Conservation (phyloP, 2,113 vertebrate species). For the Ameiurus melas region DNA sequence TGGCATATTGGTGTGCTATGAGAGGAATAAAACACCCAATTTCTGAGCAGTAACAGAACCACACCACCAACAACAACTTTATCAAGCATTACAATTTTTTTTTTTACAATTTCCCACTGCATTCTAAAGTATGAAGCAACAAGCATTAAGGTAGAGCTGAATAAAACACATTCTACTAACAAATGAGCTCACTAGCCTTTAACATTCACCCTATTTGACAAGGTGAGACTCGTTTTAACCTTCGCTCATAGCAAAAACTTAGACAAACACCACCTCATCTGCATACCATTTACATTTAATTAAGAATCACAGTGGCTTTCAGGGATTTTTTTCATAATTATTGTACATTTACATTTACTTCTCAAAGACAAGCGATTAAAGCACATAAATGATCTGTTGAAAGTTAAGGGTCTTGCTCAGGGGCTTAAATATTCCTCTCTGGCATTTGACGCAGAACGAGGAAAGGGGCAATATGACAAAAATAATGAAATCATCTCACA, state of each 20-base stretch:
- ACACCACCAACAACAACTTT: neutral
- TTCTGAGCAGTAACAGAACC: neutral
- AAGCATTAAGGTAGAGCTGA: neutral
- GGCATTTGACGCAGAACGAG: neutral
- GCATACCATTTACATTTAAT: neutral
- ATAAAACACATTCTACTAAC: neutral
- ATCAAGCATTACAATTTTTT: neutral
- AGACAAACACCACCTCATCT: neutral
- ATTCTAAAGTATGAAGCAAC: neutral
- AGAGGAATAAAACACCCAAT: neutral
- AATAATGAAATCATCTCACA: neutral
- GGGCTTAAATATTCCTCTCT: neutral
- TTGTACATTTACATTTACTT: neutral
- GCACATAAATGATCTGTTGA: neutral
- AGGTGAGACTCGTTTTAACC: constrained; percentile 4
- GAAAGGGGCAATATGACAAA: too few relatives aligned
- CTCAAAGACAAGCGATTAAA: neutral
- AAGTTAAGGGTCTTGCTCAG: neutral
- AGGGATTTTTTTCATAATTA: too few relatives aligned
- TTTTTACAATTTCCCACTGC: too few relatives aligned
- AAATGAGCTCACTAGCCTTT: neutral
- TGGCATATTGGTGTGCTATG: neutral
- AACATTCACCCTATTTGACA: neutral
- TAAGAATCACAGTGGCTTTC: neutral
- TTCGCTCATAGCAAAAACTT: constrained; percentile 9